Base-by-base conservation (phyloP, 2,797 vertebrate genomes). In the Gymnodraco acuticeps region DNA sequence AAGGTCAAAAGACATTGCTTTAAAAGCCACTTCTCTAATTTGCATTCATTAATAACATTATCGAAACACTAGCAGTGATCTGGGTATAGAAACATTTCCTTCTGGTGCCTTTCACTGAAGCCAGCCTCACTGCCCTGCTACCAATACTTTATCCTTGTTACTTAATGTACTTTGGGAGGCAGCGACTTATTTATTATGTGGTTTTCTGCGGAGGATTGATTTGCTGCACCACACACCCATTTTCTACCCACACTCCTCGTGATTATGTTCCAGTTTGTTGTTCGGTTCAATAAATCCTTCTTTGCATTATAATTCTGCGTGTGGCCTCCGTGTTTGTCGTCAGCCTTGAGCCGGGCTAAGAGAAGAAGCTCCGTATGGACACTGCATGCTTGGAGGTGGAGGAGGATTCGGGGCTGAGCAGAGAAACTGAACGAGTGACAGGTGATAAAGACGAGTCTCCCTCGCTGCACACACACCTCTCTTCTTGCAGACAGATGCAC, bases 371-470 rank as follows among this genome's bases (percentile, higher is more conserved):
- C 38, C 16, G 20, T 47, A n/a, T 5, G 15, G 58, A 60, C 42
- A 11, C 19, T 7, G 16, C n/a, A 15, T 41, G 42, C 23, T 23
- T 48, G 52, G 33, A 56, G 72, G 64, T 50, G 53, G 5, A 45
- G 61, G 53, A 62, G 65, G 62, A 73, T 77, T 68, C 52, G 64
- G 75, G 38, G 48, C 56, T 23, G 70, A 80, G 79, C 81, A 73
- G 77, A 85, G 67, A 82, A 81, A 69, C 81, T 82, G 70, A 58
- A 83, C 85, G 84, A 90, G 69, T 88, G 88, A 87, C 83, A 88
- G 87, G 84, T 89, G 92, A 92, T 90, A 89, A 88, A 91, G 87
- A 92, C 89, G 77, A 89, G 81, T 86, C 78, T 73, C 60, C 74
- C 77, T 85, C 73, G 47, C 76, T 70, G 77, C 80, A 78, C 75